These are phyloP conservation scores for Gobionotothen gibberifrons DNA, from an alignment of 2,797 vertebrate genomes.

Conservation along the genomic window DNA sequence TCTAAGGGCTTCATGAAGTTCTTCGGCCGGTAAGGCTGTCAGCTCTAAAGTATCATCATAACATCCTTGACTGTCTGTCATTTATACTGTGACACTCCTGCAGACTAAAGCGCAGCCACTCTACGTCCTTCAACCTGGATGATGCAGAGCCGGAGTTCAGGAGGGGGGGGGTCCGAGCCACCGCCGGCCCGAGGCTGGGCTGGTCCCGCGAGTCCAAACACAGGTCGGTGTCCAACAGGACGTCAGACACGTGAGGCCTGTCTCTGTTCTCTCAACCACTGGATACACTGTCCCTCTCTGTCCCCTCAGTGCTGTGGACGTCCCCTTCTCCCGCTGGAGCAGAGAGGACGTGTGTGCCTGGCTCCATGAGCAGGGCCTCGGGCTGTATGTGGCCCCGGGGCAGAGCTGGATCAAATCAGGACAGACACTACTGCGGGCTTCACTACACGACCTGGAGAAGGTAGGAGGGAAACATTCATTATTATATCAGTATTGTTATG, in stretches of 20 bases:
- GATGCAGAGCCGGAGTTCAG: conserved; percentile 92
- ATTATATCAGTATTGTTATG: no score
- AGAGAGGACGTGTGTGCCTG: conserved; percentile 93
- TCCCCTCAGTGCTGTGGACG: conserved; percentile 84
- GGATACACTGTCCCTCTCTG: background rate
- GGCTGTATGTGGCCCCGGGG: conserved; percentile 85
- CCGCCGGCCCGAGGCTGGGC: conserved; percentile 92
- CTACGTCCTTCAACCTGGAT: conserved; percentile 92
- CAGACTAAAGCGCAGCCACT: conserved; percentile 95
- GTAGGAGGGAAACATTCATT: conserved; percentile 63
- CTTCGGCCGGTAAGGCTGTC: conserved; percentile 89
- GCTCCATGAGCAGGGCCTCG: conserved; percentile 94
- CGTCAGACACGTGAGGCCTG: background rate
- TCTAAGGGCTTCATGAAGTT: conserved; percentile 92
- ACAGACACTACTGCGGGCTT: conserved; percentile 92
- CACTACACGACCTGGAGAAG: conserved; percentile 95
- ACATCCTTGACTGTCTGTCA: background rate
- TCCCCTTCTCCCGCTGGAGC: conserved; percentile 92
- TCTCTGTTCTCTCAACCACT: no score
- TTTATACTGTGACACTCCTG: background rate
- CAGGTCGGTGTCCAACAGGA: conserved; percentile 69
- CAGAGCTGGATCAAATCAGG: conserved; percentile 93
- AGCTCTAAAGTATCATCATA: rapidly evolving
- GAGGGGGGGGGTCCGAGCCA: conserved; percentile 94
- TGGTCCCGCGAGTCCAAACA: conserved; percentile 93